These are phyloP conservation scores for Drosophila gaucha DNA, from an alignment of 2,888 invertebrate species.

Conservation along the genomic window DNA sequence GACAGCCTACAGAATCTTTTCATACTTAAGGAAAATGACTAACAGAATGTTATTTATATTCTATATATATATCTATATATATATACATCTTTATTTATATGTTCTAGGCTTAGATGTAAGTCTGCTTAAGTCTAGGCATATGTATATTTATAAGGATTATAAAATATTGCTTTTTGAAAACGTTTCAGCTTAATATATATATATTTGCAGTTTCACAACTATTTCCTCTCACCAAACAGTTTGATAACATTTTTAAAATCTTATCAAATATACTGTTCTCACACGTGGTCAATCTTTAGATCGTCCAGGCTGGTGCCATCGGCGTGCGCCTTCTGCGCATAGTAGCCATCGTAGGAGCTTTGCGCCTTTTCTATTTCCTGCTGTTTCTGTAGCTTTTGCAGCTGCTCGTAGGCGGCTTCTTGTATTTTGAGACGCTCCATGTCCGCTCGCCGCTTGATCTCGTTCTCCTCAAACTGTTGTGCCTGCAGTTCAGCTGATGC, in stretches of 20 bases:
- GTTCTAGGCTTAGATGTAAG: neutral
- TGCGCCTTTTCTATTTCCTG: conserved; percentile 74
- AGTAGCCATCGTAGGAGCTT: conserved; percentile 73
- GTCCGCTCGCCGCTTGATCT: conserved; percentile 73
- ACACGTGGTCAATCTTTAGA: conserved; percentile 67
- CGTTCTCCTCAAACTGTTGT: conserved; percentile 79
- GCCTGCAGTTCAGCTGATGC: conserved; percentile 79
- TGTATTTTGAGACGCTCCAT: conserved; percentile 75
- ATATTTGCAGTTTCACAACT: neutral
- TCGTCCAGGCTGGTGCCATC: conserved; percentile 62
- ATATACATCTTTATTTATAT: conserved; percentile 13
- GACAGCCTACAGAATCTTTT: conserved; percentile 70
- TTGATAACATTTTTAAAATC: conserved; percentile 47
- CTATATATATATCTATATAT: neutral
- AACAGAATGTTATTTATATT: neutral
- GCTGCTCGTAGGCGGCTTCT: conserved; percentile 78
- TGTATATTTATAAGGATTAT: conserved; percentile 26
- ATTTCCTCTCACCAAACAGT: neutral
- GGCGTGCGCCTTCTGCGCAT: conserved; percentile 65
- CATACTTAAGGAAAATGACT: conserved; percentile 38
- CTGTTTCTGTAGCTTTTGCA: conserved; percentile 68
- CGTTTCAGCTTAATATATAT: conserved; percentile 3
- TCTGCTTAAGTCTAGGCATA: conserved; percentile 17
- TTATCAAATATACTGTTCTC: conserved; percentile 15
- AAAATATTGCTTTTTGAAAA: conserved; percentile 51